Percentiles rank a stretch among this genome's conserved stretches.
Conservation (phyloP, 2,113 vertebrate species). For the Protobothrops flavoviridis region DNA sequence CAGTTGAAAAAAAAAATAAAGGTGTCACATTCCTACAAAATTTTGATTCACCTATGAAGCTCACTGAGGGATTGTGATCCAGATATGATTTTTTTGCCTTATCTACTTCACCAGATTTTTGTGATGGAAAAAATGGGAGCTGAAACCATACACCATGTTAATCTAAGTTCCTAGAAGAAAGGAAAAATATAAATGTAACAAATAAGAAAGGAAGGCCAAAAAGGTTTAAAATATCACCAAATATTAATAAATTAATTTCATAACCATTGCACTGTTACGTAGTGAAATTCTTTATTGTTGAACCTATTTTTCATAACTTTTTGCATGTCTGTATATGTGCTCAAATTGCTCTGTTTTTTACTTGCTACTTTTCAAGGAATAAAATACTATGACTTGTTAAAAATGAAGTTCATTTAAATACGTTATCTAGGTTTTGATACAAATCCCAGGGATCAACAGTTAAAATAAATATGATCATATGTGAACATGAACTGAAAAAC, state of each 20-base stretch:
- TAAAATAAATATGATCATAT: not conserved
- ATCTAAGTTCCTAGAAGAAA: not conserved
- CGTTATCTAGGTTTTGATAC: not conserved
- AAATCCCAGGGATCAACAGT: not conserved
- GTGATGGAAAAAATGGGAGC: too few relatives aligned
- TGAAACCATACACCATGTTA: too few relatives aligned
- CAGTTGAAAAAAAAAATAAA: too few relatives aligned
- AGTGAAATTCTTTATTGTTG: not conserved
- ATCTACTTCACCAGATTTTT: too few relatives aligned
- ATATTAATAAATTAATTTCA: not conserved
- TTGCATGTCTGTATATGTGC: not conserved
- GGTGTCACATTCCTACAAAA: too few relatives aligned
- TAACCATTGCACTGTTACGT: not conserved
- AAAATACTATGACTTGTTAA: not conserved
- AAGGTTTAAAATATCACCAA: not conserved
- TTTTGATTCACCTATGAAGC: too few relatives aligned
- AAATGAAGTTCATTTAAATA: not conserved
- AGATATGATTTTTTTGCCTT: too few relatives aligned
- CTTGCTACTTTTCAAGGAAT: too few relatives aligned
- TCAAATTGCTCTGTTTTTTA: too few relatives aligned
- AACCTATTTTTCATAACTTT: not conserved
- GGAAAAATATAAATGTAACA: not conserved
- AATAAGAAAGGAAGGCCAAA: too few relatives aligned
- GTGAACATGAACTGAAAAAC: too few relatives aligned
- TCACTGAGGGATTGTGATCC: too few relatives aligned